Evolutionary conservation across 2,113 vertebrate genomes (phyloP), one percentile per base, ranked within the genome.

Genomic region (Hippocampus mohnikei): DNA sequence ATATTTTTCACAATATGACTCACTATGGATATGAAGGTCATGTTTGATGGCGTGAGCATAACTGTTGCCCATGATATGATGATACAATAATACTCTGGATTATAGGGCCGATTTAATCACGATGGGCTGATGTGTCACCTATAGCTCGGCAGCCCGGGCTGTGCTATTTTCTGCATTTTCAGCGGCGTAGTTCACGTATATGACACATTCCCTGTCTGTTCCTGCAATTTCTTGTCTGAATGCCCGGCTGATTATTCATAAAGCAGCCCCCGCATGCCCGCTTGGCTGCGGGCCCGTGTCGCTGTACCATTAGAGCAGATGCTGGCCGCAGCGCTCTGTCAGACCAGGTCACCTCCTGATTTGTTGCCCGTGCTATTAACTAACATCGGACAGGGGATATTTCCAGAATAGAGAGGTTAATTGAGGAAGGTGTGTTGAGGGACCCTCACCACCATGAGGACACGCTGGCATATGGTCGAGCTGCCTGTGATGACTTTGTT

Each of bases 361-460:
- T 77, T 77, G 73, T 75, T 68, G 75, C 72, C 76, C 69, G 77
- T 81, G 83, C 73, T 81, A 86, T 90, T 82, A 89, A 37, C 75
- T 70, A 69, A 63, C 55, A 63, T 73, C 60, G 63, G 68, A 58
- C 63, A 58, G 50, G 67, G 58, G 73, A 82, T 83, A 77, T 71
- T 73, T 75, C 77, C 58, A 23, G 69, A 84, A 78, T 77, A 79
- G 72, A 81, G 71, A 56, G 46, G 41, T 48, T 46, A 46, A 50
- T 56, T 56, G 53, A 77, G 37, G 37, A 40, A 67, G 65, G 48
- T 25, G 56, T 48, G 48, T 46, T 75, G 69, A 83, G 69, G 23
- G 70, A 68, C 72, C 66, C 29, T 72, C 59, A 48, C 55, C 29
- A 66, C 64, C 63, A 37, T 61, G 40, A 81, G 78, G 65, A 82